These are phyloP conservation scores for Leptatherina wallacei DNA, from an alignment of 2,797 vertebrate species.

Conservation along the genomic window DNA sequence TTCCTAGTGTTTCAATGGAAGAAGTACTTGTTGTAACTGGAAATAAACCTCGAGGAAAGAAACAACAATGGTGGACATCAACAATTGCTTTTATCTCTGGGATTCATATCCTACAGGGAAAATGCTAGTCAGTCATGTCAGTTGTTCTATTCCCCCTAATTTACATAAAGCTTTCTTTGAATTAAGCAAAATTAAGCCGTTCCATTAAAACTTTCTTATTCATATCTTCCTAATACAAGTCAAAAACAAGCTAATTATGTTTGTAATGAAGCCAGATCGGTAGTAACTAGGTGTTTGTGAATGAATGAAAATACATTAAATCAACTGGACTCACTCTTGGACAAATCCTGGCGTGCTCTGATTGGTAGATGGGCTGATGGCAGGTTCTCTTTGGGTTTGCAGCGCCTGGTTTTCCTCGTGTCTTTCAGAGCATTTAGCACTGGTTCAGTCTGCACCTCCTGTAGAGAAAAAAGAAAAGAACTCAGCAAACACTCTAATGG, in stretches of 20 bases:
- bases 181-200: neutral
- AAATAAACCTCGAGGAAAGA: neutral
- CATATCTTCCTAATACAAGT: too few species aligned
- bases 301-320: neutral
- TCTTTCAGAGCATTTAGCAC: slow-evolving; percentile 79
- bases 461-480: slow-evolving; percentile 32
- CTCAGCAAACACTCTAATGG: slow-evolving; percentile 11
- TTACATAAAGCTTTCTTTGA: neutral
- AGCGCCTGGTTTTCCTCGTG: slow-evolving; percentile 60
- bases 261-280: neutral
- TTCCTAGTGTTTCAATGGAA: neutral
- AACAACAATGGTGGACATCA: neutral
- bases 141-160: neutral
- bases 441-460: slow-evolving; percentile 83
- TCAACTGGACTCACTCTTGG: slow-evolving; percentile 61
- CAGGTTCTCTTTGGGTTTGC: slow-evolving; percentile 68
- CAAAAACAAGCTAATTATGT: neutral
- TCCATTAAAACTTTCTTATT: too few species aligned
- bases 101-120: neutral
- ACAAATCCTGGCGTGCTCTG: slow-evolving; percentile 48
- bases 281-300: neutral
- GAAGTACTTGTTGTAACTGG: too few species aligned
- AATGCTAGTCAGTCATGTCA: neutral
- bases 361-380: slow-evolving; percentile 80
- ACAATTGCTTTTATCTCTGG: neutral